Conservation (phyloP, 2,797 vertebrate genomes). For the Argyrosomus regius region DNA sequence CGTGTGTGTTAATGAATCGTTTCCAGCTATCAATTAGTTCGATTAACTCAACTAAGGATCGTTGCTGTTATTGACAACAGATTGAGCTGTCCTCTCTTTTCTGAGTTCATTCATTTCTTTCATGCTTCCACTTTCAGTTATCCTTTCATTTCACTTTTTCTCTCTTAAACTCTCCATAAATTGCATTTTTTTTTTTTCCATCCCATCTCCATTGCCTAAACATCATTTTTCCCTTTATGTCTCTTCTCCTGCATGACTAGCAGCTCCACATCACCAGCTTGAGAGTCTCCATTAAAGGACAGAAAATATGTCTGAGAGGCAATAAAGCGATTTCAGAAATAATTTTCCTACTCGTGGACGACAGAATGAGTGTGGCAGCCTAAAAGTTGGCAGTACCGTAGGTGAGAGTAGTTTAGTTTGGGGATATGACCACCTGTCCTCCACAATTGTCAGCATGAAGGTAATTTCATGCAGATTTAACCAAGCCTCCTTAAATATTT, state of each 20-base stretch:
- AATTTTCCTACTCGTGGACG: not conserved
- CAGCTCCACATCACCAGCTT: conserved; percentile 3
- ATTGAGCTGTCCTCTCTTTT: not conserved
- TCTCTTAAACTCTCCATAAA: not conserved
- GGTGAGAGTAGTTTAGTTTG: conserved; percentile 13
- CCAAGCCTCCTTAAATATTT: not conserved
- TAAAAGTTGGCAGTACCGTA: not conserved
- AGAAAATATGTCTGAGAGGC: conserved; percentile 19
- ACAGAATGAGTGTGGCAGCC: conserved; percentile 5
- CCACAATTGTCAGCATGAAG: not conserved
- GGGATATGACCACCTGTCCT: not conserved
- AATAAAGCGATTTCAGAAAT: conserved; percentile 8
- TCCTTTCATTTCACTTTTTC: conserved; percentile 2
- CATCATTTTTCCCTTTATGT: conserved; percentile 5
- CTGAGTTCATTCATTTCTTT: not conserved
- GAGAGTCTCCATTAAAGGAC: not conserved
- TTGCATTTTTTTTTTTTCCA: not conserved
- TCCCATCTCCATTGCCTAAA: not conserved
- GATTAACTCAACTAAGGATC: conserved; percentile 10
- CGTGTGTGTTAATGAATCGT: conserved; percentile 39
- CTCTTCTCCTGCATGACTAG: not conserved
- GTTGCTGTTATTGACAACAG: conserved; percentile 15
- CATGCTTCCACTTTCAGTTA: conserved; percentile 12
- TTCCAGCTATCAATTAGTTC: conserved; percentile 33
- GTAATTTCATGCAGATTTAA: conserved; percentile 32